Base-by-base conservation (phyloP, 2,113 vertebrate genomes). In the Nansenia antarctica region DNA sequence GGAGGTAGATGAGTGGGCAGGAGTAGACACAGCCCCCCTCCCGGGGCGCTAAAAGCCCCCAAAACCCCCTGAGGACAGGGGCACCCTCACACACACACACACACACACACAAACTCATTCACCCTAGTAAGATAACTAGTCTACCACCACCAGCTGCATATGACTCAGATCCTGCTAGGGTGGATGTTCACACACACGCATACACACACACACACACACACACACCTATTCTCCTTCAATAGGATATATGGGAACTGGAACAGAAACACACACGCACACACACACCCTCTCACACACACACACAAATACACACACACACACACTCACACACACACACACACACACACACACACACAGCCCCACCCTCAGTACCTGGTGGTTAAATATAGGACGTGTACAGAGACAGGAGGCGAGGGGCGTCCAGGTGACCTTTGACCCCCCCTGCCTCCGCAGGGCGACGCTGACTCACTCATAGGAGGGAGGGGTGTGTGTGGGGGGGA, bases 311-410 rank as follows among this genome's bases (percentile, higher is more conserved):
- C 55, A 71, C 68, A 24, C 42, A n/a, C 42, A 39, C 58, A 18
- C 67, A 62, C 55, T 1, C 65, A n/a, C 53, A 68, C 52, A 45
- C 24, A 58, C 55, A 68, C 53, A 31, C 65, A 39, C 20, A 55
- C 32, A 74, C 78, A 83, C 71, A 87, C 87, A 89, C 14, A 42
- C 39, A 42, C 39, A 42, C 39, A 42, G 15, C 15, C 18, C 39
- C 18, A 11, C 5, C 39, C 14, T 3, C 39, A 42, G 39, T 15
- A 5, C 88, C 83, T 81, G 83, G 81, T 82, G 83, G 86, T 92
- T 92, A 94, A 92, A 93, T 87, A 86, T 90, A 95, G 92, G 91
- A 86, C 73, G 73, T 69, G 85, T 79, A 85, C 75, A 62, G 27
- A 47, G 32, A 83, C 85, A 69, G 69, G 79, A 82, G 67, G 82